Conservation (phyloP, 2,888 invertebrate species). For the Nematopogon swammerdamellus region DNA sequence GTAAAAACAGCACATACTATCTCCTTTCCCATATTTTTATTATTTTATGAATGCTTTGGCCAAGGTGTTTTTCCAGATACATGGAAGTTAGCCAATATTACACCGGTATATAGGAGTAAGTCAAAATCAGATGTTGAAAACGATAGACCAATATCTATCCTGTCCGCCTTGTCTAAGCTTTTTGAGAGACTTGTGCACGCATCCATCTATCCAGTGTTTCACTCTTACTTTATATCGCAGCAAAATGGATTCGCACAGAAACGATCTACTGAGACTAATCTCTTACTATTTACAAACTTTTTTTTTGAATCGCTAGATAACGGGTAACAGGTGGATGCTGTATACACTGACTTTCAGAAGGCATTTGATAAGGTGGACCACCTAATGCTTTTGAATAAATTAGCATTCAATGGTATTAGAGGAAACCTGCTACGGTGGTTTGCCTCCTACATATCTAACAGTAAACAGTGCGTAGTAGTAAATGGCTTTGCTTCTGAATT, state of each 20-base stretch:
- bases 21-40: too few species aligned
- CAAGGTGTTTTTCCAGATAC: too few species aligned
- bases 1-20: too few species aligned
- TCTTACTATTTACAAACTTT: constrained; percentile 5
- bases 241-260: constrained; percentile 13
- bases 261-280: constrained; percentile 11
- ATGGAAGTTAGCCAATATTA: too few species aligned
- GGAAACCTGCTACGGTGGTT: constrained; percentile 9
- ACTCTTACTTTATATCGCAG: constrained; percentile 1
- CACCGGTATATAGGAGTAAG: too few species aligned
- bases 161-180: constrained; percentile 9
- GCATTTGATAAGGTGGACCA: constrained; percentile 11
- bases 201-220: constrained; percentile 6
- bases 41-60: too few species aligned
- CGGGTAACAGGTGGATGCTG: constrained; percentile 5
- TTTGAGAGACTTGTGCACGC: constrained; percentile 10
- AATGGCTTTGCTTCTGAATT: constrained; percentile 7
- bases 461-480: constrained; percentile 11
- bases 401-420: constrained; percentile 9
- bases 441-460: constrained; percentile 10
- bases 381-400: constrained; percentile 6
- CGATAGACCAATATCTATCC: constrained; percentile 10
- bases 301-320: constrained; percentile 8
- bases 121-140: constrained; percentile 3
- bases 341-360: constrained; percentile 9